These are phyloP conservation scores for Etia nguti DNA, from an alignment of 2,113 vertebrate genomes.

Conservation along the genomic window DNA sequence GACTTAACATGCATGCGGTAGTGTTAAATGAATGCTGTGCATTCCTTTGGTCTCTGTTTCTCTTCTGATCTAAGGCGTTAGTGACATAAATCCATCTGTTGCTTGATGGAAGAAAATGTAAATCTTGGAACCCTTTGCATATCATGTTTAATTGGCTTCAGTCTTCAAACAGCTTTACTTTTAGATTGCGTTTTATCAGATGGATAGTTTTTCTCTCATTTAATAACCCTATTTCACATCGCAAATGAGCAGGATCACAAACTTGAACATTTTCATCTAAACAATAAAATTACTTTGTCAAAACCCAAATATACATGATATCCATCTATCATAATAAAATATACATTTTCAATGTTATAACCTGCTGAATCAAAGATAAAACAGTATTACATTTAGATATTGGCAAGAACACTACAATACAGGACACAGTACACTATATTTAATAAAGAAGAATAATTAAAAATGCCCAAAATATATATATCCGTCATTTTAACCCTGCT, in stretches of 20 bases:
- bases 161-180: slow-evolving; percentile 59
- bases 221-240: slow-evolving; percentile 24
- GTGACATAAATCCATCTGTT: slow-evolving; percentile 69
- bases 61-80: slow-evolving; percentile 54
- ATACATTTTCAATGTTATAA: neutral
- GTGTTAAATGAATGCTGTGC: slow-evolving; percentile 59
- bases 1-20: slow-evolving; percentile 53
- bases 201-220: slow-evolving; percentile 23
- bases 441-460: neutral
- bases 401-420: neutral
- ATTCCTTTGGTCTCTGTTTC: slow-evolving; percentile 57
- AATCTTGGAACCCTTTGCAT: slow-evolving; percentile 62
- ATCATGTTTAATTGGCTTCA: slow-evolving; percentile 57
- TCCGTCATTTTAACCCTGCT: neutral
- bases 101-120: slow-evolving; percentile 68
- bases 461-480: neutral
- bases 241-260: neutral
- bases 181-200: slow-evolving; percentile 52
- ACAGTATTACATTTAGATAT: neutral
- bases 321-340: neutral
- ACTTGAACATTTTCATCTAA: neutral
- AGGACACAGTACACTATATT: neutral
- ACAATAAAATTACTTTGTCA: neutral
- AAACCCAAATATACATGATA: neutral
- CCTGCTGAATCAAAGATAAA: neutral